Conservation (phyloP, 1,140 invertebrate species). For the Leucophenga varia region DNA sequence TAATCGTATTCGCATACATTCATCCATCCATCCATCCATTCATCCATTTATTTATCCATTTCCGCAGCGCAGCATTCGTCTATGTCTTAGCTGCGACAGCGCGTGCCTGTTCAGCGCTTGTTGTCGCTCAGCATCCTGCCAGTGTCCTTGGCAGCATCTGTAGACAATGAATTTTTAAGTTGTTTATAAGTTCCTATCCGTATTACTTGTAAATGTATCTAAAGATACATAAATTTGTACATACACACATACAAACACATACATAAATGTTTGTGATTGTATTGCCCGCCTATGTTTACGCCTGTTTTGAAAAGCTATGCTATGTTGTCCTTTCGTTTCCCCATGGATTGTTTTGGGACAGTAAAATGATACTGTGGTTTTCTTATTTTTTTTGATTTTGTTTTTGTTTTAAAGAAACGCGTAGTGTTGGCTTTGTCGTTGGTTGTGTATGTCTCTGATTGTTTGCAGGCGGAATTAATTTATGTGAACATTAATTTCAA, state of each 20-base stretch:
- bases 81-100: not conserved
- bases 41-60: not conserved
- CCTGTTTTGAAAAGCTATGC: too few species aligned
- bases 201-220: too few species aligned
- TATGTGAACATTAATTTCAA: conserved; percentile 28
- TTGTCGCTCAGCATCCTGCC: conserved; percentile 12
- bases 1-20: not conserved
- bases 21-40: not conserved
- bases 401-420: too few species aligned
- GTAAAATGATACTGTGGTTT: too few species aligned
- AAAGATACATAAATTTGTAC: too few species aligned
- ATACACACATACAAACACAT: too few species aligned
- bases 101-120: not conserved
- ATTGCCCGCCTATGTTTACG: not conserved
- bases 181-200: conserved; percentile 41
- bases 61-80: not conserved
- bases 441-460: too few species aligned
- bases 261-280: not conserved
- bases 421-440: too few species aligned
- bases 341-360: too few species aligned
- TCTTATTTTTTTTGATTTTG: too few species aligned
- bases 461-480: conserved; percentile 22
- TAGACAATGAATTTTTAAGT: conserved; percentile 55
- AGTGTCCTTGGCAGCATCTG: conserved; percentile 37
- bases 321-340: not conserved